Conservation (phyloP, 2,113 vertebrate genomes). For the Nannobrachium achirus region DNA sequence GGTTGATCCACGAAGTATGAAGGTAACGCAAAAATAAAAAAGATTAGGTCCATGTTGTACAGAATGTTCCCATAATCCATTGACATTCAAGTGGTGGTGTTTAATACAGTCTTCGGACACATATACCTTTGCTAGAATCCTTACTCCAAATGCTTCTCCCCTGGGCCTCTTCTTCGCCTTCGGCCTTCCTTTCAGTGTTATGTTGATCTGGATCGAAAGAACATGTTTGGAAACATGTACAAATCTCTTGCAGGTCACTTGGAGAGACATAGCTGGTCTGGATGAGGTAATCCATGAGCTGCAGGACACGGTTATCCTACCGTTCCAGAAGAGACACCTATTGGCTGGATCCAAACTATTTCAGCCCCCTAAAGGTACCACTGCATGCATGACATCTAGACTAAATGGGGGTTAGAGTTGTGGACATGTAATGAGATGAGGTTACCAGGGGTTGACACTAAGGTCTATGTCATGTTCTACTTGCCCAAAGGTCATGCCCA, state of each 20-base stretch:
- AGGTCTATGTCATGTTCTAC: no score
- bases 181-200: no score
- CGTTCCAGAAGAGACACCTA: conserved; percentile 82
- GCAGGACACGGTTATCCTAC: conserved; percentile 82
- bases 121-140: background rate
- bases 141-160: no score
- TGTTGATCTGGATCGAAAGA: background rate
- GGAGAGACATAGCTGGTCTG: conserved; percentile 82
- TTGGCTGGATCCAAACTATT: conserved; percentile 80
- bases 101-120: background rate
- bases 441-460: no score
- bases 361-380: conserved; percentile 82
- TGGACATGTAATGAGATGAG: no score
- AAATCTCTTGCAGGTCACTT: conserved; percentile 71
- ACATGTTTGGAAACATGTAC: background rate
- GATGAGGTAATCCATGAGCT: conserved; percentile 81
- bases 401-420: background rate
- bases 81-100: no score
- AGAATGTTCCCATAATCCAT: no score
- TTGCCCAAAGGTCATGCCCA: no score
- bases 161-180: no score
- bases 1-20: conserved; percentile 79
- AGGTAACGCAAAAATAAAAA: conserved; percentile 66
- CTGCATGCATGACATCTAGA: background rate
- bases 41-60: no score